phyloP scores from a whole-genome alignment of 2,888 invertebrate genomes.

The Deroplatys truncata region DNA sequence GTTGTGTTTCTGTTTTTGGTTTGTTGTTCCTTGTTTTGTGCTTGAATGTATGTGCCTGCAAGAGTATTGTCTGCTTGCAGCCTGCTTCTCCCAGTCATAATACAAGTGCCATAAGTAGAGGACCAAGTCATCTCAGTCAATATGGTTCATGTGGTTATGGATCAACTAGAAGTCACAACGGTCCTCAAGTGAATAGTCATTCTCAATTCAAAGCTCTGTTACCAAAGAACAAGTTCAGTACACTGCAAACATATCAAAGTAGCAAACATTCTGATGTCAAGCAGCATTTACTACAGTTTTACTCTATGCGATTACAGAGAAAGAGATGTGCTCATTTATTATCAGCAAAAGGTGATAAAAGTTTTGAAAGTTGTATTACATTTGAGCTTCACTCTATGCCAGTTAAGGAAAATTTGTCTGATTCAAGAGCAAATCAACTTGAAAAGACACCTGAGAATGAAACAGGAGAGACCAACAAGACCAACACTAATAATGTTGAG shows the following conservation, averaged over 20 bases:
- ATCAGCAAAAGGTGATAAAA: neutral
- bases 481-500: slow-evolving; percentile 8
- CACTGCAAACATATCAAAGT: neutral
- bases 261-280: neutral
- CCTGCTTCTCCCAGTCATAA: slow-evolving; percentile 22
- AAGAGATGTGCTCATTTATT: neutral
- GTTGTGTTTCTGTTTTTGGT: slow-evolving; percentile 10
- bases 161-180: slow-evolving; percentile 43
- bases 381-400: slow-evolving; percentile 30
- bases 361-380: neutral
- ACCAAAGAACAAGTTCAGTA: slow-evolving; percentile 20
- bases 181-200: slow-evolving; percentile 22
- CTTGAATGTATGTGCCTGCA: slow-evolving; percentile 29
- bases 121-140: slow-evolving; percentile 44
- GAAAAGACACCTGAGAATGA: neutral
- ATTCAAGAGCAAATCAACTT: slow-evolving; percentile 18
- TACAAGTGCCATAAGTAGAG: slow-evolving; percentile 37
- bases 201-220: slow-evolving; percentile 11
- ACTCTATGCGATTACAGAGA: slow-evolving; percentile 33
- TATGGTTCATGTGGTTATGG: slow-evolving; percentile 50
- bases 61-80: slow-evolving; percentile 30
- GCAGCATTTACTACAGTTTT: slow-evolving; percentile 35
- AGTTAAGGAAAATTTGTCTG: slow-evolving; percentile 31
- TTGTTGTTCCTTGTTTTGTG: slow-evolving; percentile 27
- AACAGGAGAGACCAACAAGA: neutral